Evolutionary conservation across 2,797 vertebrate species (phyloP).

Genomic region (Anolis apletophallus): DNA sequence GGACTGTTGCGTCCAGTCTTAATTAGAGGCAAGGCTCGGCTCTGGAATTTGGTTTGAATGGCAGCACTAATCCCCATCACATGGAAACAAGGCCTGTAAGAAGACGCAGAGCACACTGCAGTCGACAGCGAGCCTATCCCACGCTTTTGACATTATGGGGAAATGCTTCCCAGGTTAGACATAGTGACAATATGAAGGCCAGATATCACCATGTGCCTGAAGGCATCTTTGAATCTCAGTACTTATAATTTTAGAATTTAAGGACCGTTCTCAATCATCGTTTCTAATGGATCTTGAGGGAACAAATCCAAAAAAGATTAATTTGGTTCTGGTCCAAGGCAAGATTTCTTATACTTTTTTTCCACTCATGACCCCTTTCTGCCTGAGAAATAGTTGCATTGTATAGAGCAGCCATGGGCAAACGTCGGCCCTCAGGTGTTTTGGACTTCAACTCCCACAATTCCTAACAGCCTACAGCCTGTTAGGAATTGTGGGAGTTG

Average conservation of each 20-base stretch:
- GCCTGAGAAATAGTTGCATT: no score
- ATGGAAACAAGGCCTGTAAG: not conserved
- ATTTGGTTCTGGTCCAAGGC: slow-evolving; percentile 6
- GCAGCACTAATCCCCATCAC: not conserved
- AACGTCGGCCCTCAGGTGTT: no score
- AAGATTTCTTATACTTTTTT: no score
- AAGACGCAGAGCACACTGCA: not conserved
- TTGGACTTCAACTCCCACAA: no score
- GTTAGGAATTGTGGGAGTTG: no score
- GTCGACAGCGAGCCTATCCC: not conserved
- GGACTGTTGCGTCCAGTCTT: slow-evolving; percentile 1
- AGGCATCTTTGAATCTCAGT: not conserved
- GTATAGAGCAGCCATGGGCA: no score
- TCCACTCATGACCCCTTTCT: no score
- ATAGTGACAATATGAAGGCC: no score
- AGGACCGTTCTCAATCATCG: not conserved
- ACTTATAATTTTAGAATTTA: slow-evolving; percentile 12
- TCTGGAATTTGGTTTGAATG: slow-evolving; percentile 14
- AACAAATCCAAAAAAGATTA: not conserved
- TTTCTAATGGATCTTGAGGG: not conserved
- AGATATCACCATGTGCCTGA: not conserved
- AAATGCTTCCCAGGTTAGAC: not conserved
- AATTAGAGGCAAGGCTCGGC: not conserved
- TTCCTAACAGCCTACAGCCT: no score
- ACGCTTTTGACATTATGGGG: not conserved